A percentile compares a stretch with the other conserved stretches of the same genome.
Evolutionary conservation across 2,113 vertebrate species (phyloP).

Genomic region (Scytalopus superciliaris): DNA sequence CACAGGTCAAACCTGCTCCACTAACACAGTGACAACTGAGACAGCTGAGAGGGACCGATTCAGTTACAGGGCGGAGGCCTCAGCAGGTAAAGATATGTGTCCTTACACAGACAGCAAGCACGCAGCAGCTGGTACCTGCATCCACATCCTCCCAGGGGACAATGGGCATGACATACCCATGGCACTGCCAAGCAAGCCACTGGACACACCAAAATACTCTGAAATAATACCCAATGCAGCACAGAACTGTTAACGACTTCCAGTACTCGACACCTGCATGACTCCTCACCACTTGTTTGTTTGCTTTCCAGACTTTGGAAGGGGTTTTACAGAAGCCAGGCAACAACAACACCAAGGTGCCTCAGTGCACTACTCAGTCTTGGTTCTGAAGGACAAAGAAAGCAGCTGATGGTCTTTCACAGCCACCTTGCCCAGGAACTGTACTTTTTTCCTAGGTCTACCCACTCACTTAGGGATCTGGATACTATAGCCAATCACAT

Average conservation of each 20-base stretch:
- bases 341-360: not conserved
- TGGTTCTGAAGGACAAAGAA: not conserved
- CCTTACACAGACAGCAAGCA: accelerated
- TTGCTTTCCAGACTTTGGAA: not conserved
- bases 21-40: not conserved
- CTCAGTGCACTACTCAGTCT: not conserved
- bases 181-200: not conserved
- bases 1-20: not conserved
- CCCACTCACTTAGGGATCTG: not conserved
- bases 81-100: not conserved
- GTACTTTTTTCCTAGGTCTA: not conserved
- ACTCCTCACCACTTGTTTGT: not conserved
- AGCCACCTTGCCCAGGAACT: not conserved
- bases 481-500: not conserved
- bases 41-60: not conserved
- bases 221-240: not conserved
- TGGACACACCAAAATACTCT: not conserved
- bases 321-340: not conserved
- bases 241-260: not conserved
- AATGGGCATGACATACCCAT: not conserved
- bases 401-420: not conserved
- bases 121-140: not conserved
- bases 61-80: not conserved
- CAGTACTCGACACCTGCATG: accelerated
- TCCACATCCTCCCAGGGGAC: not conserved